Conservation (phyloP, 2,888 invertebrate species). For the Conchocele bisecta region DNA sequence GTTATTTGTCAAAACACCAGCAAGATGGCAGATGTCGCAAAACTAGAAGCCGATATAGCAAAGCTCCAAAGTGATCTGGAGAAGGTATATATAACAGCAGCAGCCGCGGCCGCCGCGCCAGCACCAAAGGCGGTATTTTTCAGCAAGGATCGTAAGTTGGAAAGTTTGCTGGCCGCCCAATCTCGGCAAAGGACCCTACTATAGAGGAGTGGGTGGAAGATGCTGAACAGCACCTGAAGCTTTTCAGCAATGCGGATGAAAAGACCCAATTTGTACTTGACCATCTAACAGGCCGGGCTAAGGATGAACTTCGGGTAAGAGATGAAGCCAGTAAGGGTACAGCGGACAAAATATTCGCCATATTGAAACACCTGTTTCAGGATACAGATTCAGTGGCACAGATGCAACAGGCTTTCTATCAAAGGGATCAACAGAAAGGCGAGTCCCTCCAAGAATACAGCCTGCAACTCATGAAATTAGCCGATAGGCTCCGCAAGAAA, state of each 20-base stretch:
- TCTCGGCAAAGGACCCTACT: neutral
- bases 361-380: neutral
- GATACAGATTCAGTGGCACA: neutral
- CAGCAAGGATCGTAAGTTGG: constrained; percentile 13
- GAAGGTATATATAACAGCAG: too few relatives aligned
- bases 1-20: too few relatives aligned
- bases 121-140: constrained; percentile 4
- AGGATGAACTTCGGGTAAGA: neutral
- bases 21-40: too few relatives aligned
- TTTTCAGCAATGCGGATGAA: neutral
- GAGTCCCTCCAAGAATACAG: constrained; percentile 26
- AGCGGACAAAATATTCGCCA: neutral
- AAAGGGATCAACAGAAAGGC: constrained; percentile 13
- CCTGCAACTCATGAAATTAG: constrained; percentile 9
- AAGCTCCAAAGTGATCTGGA: too few relatives aligned
- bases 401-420: constrained; percentile 10
- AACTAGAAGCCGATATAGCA: too few relatives aligned
- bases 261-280: neutral
- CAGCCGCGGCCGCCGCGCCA: too few relatives aligned
- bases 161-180: constrained; percentile 11
- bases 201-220: constrained; percentile 21
- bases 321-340: neutral
- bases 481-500: constrained; percentile 17
- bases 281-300: neutral
- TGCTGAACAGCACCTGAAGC: constrained; percentile 17